Conservation (phyloP, 2,888 invertebrate species). For the Synanthedon formicaeformis region DNA sequence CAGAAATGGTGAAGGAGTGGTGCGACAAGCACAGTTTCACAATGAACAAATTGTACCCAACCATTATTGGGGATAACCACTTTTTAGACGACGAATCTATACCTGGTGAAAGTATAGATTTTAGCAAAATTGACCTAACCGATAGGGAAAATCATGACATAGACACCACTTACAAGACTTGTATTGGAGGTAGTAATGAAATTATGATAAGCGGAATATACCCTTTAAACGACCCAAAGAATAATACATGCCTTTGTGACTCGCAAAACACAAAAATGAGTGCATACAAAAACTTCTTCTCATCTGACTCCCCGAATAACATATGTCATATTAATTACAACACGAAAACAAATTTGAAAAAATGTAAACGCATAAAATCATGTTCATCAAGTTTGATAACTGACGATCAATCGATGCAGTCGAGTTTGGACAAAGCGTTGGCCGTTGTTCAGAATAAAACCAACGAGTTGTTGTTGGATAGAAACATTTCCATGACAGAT, state of each 20-base stretch:
- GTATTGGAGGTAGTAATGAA: conserved; percentile 26
- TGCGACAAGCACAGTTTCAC: conserved; percentile 48
- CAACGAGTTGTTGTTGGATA: conserved; percentile 46
- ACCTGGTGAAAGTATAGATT: conserved; percentile 28
- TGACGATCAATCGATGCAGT: conserved; percentile 9
- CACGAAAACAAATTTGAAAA: conserved; percentile 41
- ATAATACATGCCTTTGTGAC: conserved; percentile 6
- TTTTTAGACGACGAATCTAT: conserved; percentile 39
- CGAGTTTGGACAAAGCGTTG: conserved; percentile 40
- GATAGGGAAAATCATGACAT: conserved; percentile 25
- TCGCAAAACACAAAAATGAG: conserved; percentile 28
- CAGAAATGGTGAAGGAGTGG: conserved; percentile 56
- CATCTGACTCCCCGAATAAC: conserved; percentile 51
- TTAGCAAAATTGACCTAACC: conserved; percentile 10
- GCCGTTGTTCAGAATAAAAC: conserved; percentile 50
- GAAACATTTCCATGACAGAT: conserved; percentile 17
- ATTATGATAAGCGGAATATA: conserved; percentile 46
- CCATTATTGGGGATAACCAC: conserved; percentile 49
- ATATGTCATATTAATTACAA: conserved; percentile 54
- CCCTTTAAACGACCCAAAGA: conserved; percentile 22
- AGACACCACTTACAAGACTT: conserved; percentile 41
- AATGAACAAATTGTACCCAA: conserved; percentile 57
- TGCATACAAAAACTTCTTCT: conserved; percentile 53
- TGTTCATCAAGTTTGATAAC: not conserved
- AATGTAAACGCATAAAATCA: conserved; percentile 10